Conservation (phyloP, 2,888 invertebrate genomes). For the Sarcophaga variegata region DNA sequence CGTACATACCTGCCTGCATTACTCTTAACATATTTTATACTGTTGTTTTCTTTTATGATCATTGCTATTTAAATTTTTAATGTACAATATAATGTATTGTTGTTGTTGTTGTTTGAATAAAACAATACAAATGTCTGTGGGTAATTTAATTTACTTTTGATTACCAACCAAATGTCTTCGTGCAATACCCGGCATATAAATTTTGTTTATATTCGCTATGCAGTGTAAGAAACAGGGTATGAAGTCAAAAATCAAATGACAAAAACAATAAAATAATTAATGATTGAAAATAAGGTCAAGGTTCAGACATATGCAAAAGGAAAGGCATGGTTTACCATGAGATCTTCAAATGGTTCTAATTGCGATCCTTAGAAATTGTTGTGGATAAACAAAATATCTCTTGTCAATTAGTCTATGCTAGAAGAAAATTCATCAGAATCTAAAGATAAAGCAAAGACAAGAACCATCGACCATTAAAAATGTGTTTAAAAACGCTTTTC, state of each 20-base stretch:
- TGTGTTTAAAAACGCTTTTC: too few species aligned
- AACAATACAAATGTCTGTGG: neutral
- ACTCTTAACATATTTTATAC: too few species aligned
- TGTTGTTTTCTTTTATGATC: neutral
- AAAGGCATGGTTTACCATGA: too few species aligned
- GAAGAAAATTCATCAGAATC: too few species aligned
- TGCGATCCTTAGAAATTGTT: too few species aligned
- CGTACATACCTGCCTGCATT: too few species aligned
- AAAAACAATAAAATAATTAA: neutral
- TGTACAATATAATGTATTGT: constrained; percentile 5
- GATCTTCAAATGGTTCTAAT: too few species aligned
- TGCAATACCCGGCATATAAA: neutral
- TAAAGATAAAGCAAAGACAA: too few species aligned
- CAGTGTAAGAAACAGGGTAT: too few species aligned
- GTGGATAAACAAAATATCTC: too few species aligned
- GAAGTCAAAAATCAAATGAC: neutral
- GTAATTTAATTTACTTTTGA: constrained; percentile 16
- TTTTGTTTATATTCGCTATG: neutral
- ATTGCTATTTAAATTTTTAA: constrained; percentile 39
- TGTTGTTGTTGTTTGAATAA: constrained; percentile 50
- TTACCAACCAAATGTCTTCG: neutral
- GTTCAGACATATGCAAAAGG: neutral
- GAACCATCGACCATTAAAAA: too few species aligned
- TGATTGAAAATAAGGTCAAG: neutral
- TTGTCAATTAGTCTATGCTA: too few species aligned